A percentile compares a stretch with the other conserved stretches of the same genome.
Evolutionary conservation across 2,113 vertebrate genomes (phyloP).

Genomic region (Prolemur simus): DNA sequence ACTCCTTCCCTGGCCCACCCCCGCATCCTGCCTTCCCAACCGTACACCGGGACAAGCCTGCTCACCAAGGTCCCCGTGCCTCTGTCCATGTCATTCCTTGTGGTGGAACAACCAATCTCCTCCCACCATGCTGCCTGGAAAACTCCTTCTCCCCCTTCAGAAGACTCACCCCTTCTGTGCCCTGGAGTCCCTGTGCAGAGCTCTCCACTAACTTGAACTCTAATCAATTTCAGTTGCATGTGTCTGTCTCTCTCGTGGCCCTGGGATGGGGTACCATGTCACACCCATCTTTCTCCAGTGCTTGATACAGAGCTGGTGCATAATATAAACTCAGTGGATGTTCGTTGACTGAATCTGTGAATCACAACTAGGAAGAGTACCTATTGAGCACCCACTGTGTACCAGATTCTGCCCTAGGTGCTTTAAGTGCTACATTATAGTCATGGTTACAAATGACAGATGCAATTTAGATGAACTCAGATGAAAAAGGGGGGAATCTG

Average conservation of each 20-base stretch:
- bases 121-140: not conserved
- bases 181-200: not conserved
- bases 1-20: not conserved
- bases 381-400: not conserved
- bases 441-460: not conserved
- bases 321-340: not conserved
- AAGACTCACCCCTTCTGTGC: not conserved
- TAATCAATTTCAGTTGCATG: not conserved
- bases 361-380: not conserved
- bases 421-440: not conserved
- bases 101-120: too few relatives aligned
- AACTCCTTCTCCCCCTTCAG: not conserved
- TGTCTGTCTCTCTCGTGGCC: not conserved
- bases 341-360: not conserved
- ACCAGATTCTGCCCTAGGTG: not conserved
- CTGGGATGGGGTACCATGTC: not conserved
- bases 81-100: not conserved
- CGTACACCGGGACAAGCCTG: not conserved
- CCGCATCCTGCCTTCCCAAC: not conserved
- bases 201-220: fast-evolving
- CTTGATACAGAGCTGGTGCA: not conserved
- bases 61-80: not conserved
- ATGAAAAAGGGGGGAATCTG: not conserved
- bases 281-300: not conserved
- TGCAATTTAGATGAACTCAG: not conserved